Evolutionary conservation across 1,140 invertebrate species (phyloP), one percentile per base, ranked within the genome.

Genomic region (Tetragonula clypearis): DNA sequence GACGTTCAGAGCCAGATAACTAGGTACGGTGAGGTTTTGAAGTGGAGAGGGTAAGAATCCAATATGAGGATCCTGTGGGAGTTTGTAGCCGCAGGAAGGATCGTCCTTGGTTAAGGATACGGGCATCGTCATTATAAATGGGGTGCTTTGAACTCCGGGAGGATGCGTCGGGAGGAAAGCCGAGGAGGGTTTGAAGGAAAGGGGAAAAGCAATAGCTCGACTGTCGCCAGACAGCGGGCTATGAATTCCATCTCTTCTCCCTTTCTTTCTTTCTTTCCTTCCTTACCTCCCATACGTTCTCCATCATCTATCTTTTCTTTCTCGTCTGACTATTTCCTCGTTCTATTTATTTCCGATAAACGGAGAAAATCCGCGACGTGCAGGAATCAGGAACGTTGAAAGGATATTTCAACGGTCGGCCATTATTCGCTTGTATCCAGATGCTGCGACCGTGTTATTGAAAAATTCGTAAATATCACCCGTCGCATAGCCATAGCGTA

Each of bases 91-190:
- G 84, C 73, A 86, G 80, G 80, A 75, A 86, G 68, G 75, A 83
- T 78, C 84, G 55, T 69, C 65, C 79, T 79, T 77, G 80, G 80
- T 86, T 86, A 87, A 80, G 69, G 69, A 88, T 88, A 83, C 66
- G 73, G 65, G 88, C 74, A 68, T 72, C 83, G 84, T 86, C 88
- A 82, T 90, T 87, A 88, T 90, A 90, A 90, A 90, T 85, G 74
- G 85, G 55, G 85, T 87, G 84, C 85, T 82, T 90, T 87, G 82
- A 90, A 88, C 84, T 58, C 75, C 12, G 19, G n/a, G 55, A 53
- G 41, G 41, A 77, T 8, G 66, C 41, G 79, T 19, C 26, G 56
- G 30, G 35, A 15, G 30, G 30, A 55, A 35, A n/a, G 11, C 15
- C 14, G 26, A 23, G 81, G 21, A 23, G 81, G 53, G 30, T n/a